A percentile compares a stretch with the other conserved stretches of the same genome.
Conservation (phyloP, 2,888 invertebrate species). For the Sarcophaga variegata region DNA sequence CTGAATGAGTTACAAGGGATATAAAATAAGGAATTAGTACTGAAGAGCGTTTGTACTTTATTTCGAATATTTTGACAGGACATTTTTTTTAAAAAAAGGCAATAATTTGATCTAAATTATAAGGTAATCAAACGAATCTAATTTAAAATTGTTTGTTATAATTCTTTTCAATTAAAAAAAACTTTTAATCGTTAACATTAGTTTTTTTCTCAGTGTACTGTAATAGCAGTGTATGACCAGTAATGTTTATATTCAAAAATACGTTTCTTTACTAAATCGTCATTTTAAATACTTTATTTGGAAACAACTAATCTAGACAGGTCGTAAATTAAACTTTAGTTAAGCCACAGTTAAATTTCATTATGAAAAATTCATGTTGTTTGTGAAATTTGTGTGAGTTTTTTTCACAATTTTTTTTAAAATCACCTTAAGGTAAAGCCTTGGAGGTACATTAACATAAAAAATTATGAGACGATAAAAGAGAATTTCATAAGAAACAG, state of each 20-base stretch:
- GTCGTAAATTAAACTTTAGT: slow-evolving; percentile 65
- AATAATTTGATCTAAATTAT: no score
- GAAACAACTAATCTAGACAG: slow-evolving; percentile 46
- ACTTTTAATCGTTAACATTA: no score
- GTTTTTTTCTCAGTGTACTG: slow-evolving; percentile 16
- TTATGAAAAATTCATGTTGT: slow-evolving; percentile 21
- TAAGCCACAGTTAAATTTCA: slow-evolving; percentile 38
- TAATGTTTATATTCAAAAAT: slow-evolving; percentile 23
- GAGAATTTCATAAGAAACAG: slow-evolving; percentile 33
- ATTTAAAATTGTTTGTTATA: no score
- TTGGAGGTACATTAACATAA: neutral
- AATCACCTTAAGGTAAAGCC: slow-evolving; percentile 2
- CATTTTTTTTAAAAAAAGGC: no score
- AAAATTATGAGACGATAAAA: slow-evolving; percentile 5
- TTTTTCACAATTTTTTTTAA: no score
- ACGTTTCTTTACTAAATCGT: slow-evolving; percentile 28
- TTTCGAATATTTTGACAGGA: no score
- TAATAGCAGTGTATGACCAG: slow-evolving; percentile 22
- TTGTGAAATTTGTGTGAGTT: neutral
- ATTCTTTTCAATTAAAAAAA: no score
- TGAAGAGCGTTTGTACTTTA: no score
- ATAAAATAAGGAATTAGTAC: no score
- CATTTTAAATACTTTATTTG: slow-evolving; percentile 13
- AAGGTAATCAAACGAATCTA: no score
- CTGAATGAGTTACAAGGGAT: no score